These are phyloP conservation scores for Clarias batrachus DNA, from an alignment of 2,113 vertebrate genomes.

Conservation along the genomic window DNA sequence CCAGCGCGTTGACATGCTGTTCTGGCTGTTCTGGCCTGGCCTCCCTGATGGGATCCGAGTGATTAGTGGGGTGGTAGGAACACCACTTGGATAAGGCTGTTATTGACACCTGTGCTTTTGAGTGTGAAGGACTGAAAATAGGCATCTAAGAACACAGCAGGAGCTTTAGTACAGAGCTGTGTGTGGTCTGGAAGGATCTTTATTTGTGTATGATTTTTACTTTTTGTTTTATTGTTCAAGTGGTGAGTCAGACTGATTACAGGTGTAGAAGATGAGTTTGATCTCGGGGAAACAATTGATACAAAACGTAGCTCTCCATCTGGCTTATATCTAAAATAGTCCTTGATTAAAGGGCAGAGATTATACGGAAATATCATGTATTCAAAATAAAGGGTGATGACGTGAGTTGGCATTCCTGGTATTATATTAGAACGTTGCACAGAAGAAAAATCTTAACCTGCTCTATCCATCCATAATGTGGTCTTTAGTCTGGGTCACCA, in stretches of 20 bases:
- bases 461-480: background rate
- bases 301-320: background rate
- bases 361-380: background rate
- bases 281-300: background rate
- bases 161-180: background rate
- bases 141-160: background rate
- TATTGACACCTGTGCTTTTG: slow-evolving; percentile 1
- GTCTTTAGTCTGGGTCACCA: background rate
- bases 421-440: background rate
- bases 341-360: slow-evolving; percentile 8
- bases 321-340: background rate
- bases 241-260: background rate
- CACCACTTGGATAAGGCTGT: background rate
- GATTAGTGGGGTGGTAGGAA: slow-evolving; percentile 27
- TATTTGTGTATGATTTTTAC: background rate
- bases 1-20: background rate
- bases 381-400: background rate
- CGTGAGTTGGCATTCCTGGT: background rate
- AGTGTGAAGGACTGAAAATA: slow-evolving; percentile 22
- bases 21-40: slow-evolving; percentile 2
- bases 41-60: slow-evolving; percentile 13
- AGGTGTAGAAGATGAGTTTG: background rate
- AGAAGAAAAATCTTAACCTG: background rate
- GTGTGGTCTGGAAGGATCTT: background rate
- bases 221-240: background rate